Percentiles rank a stretch among this genome's conserved stretches.
These are phyloP conservation scores for Daboia siamensis DNA, from an alignment of 2,113 vertebrate genomes.

Conservation along the genomic window DNA sequence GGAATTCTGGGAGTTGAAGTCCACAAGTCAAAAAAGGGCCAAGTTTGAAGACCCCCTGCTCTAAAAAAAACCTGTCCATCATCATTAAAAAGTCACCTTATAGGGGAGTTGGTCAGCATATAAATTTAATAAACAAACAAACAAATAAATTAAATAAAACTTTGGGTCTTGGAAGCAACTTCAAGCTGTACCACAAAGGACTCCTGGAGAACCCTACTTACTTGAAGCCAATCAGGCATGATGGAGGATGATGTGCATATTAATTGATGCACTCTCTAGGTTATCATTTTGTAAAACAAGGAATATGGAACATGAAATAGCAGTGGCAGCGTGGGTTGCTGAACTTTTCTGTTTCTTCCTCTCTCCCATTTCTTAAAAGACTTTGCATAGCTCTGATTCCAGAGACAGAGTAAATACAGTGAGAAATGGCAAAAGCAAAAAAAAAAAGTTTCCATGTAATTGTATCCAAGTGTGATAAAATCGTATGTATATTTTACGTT, in stretches of 20 bases:
- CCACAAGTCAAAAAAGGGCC: too few relatives aligned
- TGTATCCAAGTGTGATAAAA: neutral
- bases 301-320: neutral
- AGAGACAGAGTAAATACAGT: neutral
- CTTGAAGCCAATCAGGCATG: neutral
- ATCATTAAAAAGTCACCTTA: neutral
- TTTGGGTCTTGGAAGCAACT: neutral
- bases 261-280: neutral
- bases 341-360: neutral
- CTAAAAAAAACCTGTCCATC: neutral
- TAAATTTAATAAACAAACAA: neutral
- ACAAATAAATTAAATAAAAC: neutral
- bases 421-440: neutral
- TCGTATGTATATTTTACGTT: neutral
- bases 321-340: neutral
- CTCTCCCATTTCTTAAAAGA: neutral
- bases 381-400: neutral
- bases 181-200: neutral
- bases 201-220: neutral
- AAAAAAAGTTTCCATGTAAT: neutral
- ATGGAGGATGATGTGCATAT: neutral
- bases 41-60: too few relatives aligned
- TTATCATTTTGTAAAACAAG: neutral
- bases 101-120: neutral
- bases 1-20: too few relatives aligned